Conservation (phyloP, 2,797 vertebrate species). For the Lerista edwardsae region DNA sequence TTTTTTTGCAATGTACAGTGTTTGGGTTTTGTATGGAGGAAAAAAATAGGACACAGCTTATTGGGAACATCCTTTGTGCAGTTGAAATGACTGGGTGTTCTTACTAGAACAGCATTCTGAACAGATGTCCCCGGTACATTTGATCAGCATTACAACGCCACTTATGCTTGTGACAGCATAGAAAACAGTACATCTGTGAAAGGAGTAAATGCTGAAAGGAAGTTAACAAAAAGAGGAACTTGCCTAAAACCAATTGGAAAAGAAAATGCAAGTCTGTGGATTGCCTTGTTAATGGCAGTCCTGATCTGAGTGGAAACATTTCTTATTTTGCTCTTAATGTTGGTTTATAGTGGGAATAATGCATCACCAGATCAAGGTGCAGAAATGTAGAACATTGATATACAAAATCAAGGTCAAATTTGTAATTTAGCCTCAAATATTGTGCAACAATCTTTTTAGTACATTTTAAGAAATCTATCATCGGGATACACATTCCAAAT, state of each 20-base stretch:
- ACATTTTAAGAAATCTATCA: slow-evolving; percentile 15
- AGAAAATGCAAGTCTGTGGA: not conserved
- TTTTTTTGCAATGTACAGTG: slow-evolving; percentile 69
- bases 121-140: not conserved
- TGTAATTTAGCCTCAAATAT: not conserved
- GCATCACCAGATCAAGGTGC: not conserved
- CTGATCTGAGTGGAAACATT: not conserved
- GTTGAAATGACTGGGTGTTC: not conserved
- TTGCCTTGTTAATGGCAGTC: slow-evolving; percentile 28
- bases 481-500: slow-evolving; percentile 11
- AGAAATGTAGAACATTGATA: not conserved
- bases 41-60: slow-evolving; percentile 28
- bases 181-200: slow-evolving; percentile 28
- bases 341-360: slow-evolving; percentile 2
- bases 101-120: not conserved
- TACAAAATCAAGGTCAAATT: slow-evolving; percentile 27
- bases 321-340: slow-evolving; percentile 6
- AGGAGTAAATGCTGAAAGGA: slow-evolving; percentile 50
- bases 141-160: not conserved
- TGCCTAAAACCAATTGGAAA: slow-evolving; percentile 15
- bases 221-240: slow-evolving; percentile 35
- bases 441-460: slow-evolving; percentile 7
- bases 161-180: slow-evolving; percentile 38
- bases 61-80: not conserved
- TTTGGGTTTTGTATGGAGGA: slow-evolving; percentile 65